Percentiles rank a stretch among this genome's conserved stretches.
These are phyloP conservation scores for Stegostoma tigrinum DNA, from an alignment of 2,113 vertebrate species.

Conservation along the genomic window DNA sequence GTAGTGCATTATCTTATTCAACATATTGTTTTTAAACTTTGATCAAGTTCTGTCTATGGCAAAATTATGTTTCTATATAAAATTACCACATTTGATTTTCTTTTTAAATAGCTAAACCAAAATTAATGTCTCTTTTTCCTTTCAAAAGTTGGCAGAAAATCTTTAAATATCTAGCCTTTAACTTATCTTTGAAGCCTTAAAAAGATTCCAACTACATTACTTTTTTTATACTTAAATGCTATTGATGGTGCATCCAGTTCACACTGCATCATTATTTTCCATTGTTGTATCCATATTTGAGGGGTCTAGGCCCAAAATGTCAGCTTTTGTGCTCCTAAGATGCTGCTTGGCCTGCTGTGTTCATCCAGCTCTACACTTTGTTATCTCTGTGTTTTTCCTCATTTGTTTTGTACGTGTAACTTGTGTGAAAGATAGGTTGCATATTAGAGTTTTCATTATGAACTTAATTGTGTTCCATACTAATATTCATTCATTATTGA, in stretches of 20 bases:
- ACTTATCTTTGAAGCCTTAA: background rate
- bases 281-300: background rate
- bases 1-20: background rate
- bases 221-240: background rate
- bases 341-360: too few relatives aligned
- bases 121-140: background rate
- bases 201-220: background rate
- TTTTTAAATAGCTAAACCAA: background rate
- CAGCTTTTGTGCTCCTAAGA: too few relatives aligned
- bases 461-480: background rate
- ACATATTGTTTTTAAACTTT: background rate
- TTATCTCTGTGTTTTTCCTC: background rate
- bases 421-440: background rate
- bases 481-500: conserved; percentile 11
- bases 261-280: background rate
- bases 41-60: background rate
- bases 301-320: too few relatives aligned
- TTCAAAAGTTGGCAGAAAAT: background rate
- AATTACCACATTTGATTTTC: background rate
- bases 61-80: background rate
- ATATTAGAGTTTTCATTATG: background rate
- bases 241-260: background rate
- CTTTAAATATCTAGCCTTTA: background rate
- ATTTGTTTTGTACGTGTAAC: background rate
- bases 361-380: too few relatives aligned